Percentiles rank a stretch among this genome's conserved stretches.
Conservation (phyloP, 2,888 invertebrate genomes). For the Sepiola atlantica region DNA sequence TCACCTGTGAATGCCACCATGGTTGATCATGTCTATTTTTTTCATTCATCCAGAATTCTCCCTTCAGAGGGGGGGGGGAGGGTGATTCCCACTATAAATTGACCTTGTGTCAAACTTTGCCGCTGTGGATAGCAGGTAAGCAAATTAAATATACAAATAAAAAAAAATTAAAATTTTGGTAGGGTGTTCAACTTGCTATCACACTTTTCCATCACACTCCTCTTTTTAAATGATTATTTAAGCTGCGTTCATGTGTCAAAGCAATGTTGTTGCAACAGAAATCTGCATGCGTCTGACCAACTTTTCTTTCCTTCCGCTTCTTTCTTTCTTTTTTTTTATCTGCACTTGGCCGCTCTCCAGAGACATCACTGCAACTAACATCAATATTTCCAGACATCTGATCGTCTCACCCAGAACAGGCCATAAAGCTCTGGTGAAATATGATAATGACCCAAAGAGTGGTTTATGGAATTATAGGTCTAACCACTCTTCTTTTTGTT, state of each 20-base stretch:
- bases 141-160: no score
- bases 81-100: no score
- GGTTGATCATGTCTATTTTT: no score
- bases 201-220: no score
- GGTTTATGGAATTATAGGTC: conserved; percentile 9
- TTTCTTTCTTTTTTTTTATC: background rate
- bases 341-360: background rate
- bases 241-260: background rate
- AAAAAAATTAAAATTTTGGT: no score
- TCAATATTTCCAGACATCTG: conserved; percentile 11
- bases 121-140: no score
- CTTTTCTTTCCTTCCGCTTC: background rate
- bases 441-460: conserved; percentile 6
- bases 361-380: background rate
- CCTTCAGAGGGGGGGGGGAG: no score
- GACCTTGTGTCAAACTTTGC: no score
- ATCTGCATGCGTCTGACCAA: background rate
- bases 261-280: background rate
- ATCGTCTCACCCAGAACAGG: background rate
- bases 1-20: no score
- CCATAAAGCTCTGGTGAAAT: conserved; percentile 4
- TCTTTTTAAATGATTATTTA: background rate
- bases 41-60: no score
- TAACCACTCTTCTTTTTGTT: background rate
- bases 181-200: no score